phyloP scores from a whole-genome alignment of 2,113 vertebrate genomes.

The Corythaeola cristata region DNA sequence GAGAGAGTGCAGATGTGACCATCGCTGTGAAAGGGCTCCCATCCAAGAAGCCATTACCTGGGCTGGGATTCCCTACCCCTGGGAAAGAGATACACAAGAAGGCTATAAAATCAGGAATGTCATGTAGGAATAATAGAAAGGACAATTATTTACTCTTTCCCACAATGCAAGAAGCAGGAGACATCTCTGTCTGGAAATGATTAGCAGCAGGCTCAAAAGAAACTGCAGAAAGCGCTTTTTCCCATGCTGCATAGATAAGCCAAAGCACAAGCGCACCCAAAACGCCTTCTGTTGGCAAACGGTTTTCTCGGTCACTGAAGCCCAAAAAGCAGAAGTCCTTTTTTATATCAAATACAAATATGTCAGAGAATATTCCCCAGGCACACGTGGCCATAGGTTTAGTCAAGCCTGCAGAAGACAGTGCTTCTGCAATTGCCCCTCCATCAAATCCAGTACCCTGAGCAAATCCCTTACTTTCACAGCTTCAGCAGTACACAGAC shows the following conservation, averaged over 20 bases:
- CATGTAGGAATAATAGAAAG: neutral
- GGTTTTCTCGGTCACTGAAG: neutral
- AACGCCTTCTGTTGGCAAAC: neutral
- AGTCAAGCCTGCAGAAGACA: neutral
- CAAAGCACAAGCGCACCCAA: neutral
- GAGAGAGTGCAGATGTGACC: neutral
- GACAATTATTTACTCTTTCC: neutral
- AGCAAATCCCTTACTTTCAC: neutral
- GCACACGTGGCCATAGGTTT: rapidly evolving
- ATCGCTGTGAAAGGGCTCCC: neutral
- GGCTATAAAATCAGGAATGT: neutral
- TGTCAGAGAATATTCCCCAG: neutral
- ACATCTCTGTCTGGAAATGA: neutral
- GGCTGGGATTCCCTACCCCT: neutral
- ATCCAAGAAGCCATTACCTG: neutral
- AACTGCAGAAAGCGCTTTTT: neutral
- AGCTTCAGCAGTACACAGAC: neutral
- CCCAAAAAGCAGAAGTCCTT: neutral
- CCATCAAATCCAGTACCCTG: neutral
- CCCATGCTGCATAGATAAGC: neutral
- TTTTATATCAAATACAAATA: neutral
- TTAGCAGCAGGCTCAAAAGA: neutral
- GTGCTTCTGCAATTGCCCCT: neutral
- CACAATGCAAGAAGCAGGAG: neutral
- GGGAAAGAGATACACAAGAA: neutral